Evolutionary conservation across 2,888 invertebrate species (phyloP), one percentile per base, ranked within the genome.

Genomic region (Coecobrya sp.): DNA sequence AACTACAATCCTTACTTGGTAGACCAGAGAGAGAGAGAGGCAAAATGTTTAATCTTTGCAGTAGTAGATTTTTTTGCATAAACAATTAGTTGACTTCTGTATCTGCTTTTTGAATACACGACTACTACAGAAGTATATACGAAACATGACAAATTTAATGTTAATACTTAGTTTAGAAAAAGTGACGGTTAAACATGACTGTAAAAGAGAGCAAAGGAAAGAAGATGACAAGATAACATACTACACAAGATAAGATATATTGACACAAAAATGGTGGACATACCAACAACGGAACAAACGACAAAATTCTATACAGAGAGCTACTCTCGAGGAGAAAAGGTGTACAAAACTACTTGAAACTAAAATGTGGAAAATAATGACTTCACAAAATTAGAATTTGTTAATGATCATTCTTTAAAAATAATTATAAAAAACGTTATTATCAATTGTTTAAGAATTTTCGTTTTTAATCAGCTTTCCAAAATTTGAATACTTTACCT

Each of bases 401-500:
- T 76, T 79, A 79, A 49, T 30, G 30, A 36, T 70, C 19, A 70
- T 30, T 70, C 36, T 79, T 45, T 19, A 25, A 70, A 70, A 65
- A 70, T 45, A 22, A 45, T 5, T 73, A 45, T 16, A 10, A 2
- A 42, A 13, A 73, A 73, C 16, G 19, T 70, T 25, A n/a, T n/a
- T n/a, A 19, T 70, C 19, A 70, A 73, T 49, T 30, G 27, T 70
- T 70, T 70, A n/a, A 70, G 76, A 27, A 27, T 49, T 79, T 79
- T 79, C 13, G 36, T 30, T 22, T 22, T 76, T 79, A 82, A 59
- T 84, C 84, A 84, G 27, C 42, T 84, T 89, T 68, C 36, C 45
- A 68, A 89, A 89, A 84, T 62, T 82, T 84, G 42, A 84, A 49
- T 88, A 94, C 93, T 90, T 95, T 95, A 95, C 95, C 95, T 95